Evolutionary conservation across 2,113 vertebrate genomes (phyloP), one percentile per base, ranked within the genome.

Genomic region (Procavia capensis): DNA sequence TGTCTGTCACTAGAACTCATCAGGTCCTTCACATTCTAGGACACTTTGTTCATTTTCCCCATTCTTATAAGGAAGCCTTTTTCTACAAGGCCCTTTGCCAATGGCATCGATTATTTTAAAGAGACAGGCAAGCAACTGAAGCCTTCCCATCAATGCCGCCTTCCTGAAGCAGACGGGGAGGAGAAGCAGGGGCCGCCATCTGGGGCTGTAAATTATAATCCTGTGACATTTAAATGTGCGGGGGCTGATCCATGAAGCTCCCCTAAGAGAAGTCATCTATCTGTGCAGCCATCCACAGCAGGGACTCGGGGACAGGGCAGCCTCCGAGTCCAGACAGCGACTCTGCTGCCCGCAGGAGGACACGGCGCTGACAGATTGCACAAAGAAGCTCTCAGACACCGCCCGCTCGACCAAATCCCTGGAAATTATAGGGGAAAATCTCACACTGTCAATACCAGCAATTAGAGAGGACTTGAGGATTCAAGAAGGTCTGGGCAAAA

Each of bases 161-260:
- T 93, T 90, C 66, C 64, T 90, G 90, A 91, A 96, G 76, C 83
- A 84, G 94, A 94, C 34, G 64, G 72, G 81, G 78, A 78, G 72
- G 84, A 57, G 70, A 92, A 94, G 83, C 82, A 50, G 83, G 27
- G 64, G 89, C 86, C 93, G 72, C 97, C 97, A 97, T 97, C 97
- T 97, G 97, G 90, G 94, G 78, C 79, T 90, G 64, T 93, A 94
- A 96, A 96, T 96, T 81, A 86, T 81, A 92, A 90, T 95, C 85
- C 74, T 91, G 78, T 79, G 63, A 17, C 94, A 68, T 11, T 68
- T 90, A 95, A 97, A 97, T 95, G 83, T 95, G 54, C 2, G 13
- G 90, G 72, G 79, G 79, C 92, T 95, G 95, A 83, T 79, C 88
- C 64, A n/a, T 4, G 85, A n/a, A 59, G 90, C 88, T 92, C 96